Conservation (phyloP, 1,140 invertebrate genomes). For the Orchesella cincta region DNA sequence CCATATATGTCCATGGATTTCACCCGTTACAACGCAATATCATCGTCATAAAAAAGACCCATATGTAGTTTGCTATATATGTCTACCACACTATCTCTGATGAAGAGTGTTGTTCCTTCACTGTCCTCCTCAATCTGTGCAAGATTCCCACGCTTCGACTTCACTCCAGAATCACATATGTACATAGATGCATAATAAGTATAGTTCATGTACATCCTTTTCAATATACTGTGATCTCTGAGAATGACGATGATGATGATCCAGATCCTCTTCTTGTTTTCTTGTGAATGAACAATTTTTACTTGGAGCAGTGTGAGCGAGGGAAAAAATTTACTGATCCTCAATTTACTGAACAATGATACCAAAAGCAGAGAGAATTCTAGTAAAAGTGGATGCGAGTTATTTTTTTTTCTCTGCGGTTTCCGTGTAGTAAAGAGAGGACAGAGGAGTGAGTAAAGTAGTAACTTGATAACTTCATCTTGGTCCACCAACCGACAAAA, state of each 20-base stretch:
- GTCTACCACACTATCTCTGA: neutral
- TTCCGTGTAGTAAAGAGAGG: neutral
- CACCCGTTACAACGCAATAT: neutral
- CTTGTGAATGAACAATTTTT: neutral
- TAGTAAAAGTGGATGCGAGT: neutral
- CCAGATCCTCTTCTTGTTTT: neutral
- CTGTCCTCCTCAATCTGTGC: constrained; percentile 34
- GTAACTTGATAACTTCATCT: neutral
- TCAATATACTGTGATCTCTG: too few species aligned
- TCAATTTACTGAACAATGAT: neutral
- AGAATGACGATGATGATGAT: neutral
- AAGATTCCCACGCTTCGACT: constrained; percentile 12
- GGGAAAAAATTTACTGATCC: neutral
- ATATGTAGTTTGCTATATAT: neutral
- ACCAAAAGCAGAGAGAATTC: neutral
- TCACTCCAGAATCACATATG: neutral
- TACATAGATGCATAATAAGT: too few species aligned
- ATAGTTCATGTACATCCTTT: too few species aligned
- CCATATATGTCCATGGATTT: neutral
- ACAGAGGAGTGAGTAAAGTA: neutral
- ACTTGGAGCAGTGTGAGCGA: neutral
- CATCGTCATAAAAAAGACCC: too few species aligned
- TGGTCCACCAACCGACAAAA: neutral
- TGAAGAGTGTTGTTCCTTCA: neutral
- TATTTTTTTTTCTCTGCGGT: neutral